Conservation (phyloP, 2,797 vertebrate genomes). For the Pseudomugil tenellus region DNA sequence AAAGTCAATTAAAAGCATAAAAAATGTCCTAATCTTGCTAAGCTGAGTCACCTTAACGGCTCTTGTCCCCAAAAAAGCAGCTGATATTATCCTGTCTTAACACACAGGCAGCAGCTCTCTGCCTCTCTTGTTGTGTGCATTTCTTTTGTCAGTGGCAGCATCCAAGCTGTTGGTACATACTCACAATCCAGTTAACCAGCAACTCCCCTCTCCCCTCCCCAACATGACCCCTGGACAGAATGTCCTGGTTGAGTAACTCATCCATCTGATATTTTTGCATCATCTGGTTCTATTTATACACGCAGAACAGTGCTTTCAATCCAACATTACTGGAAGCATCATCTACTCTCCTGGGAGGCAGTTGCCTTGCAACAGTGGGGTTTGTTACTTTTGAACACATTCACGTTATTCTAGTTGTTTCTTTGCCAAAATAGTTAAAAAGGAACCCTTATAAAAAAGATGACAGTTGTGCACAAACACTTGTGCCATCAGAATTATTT, state of each 20-base stretch:
- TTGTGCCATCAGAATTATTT: not conserved
- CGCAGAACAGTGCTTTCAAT: constrained; percentile 41
- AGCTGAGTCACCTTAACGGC: constrained; percentile 13
- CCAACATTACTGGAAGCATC: not conserved
- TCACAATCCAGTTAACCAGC: constrained; percentile 50
- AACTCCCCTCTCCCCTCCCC: constrained; percentile 1
- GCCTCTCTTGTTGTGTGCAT: not conserved
- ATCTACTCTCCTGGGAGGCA: constrained; percentile 25
- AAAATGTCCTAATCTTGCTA: not conserved
- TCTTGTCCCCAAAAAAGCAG: constrained; percentile 3
- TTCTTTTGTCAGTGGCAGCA: constrained; percentile 24
- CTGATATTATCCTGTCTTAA: not conserved
- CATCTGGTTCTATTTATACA: constrained; percentile 68
- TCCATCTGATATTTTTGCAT: constrained; percentile 56
- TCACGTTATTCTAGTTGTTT: not conserved
- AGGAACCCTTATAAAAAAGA: not conserved
- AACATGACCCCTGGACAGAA: constrained; percentile 28
- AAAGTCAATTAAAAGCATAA: not conserved
- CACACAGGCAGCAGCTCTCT: constrained; percentile 10
- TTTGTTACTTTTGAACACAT: not conserved
- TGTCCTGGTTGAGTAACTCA: constrained; percentile 45
- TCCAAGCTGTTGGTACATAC: constrained; percentile 47
- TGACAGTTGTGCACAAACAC: not conserved
- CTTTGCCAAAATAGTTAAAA: not conserved
- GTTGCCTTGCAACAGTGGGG: not conserved